Base-by-base conservation (phyloP, 2,888 invertebrate species). In the Zaprionus bogoriensis region DNA sequence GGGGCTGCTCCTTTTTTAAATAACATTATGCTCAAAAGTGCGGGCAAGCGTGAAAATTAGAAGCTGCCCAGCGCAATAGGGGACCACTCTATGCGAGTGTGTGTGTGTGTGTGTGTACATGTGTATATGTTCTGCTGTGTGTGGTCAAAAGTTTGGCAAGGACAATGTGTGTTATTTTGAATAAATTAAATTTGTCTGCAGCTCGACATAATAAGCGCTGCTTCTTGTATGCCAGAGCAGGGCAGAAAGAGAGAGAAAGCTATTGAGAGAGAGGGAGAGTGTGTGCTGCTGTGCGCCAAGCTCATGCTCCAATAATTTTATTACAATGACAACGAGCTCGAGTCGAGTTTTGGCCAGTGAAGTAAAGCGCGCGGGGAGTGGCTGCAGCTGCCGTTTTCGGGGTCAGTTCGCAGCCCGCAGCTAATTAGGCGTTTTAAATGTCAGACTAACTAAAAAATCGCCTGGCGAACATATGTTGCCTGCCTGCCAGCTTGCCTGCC, bases 351-450 rank as follows among this genome's bases (percentile, higher is more conserved):
- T n/a, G n/a, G n/a, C n/a, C n/a, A n/a, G n/a, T n/a, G n/a, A n/a
- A n/a, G n/a, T n/a, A n/a, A n/a, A n/a, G n/a, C n/a, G n/a, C n/a
- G n/a, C n/a, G n/a, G n/a, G n/a, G n/a, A n/a, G n/a, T n/a, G n/a
- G n/a, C 54, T 9, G 47, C 41, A 60, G 27, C 12, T 22, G 32
- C 38, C n/a, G n/a, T 50, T 36, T 36, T 36, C 17, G 50, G 53
- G 50, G 53, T 50, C 25, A 51, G 44, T 36, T n/a, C 9, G 19
- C n/a, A 32, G 30, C 50, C 51, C 51, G 62, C 75, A 63, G 77
- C 80, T 86, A 83, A 80, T 80, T 80, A 80, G 79, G 73, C 83
- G 79, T 85, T 79, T 85, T 79, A 69, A 78, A 83, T 86, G 86
- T 79, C 86, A 76, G 32, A 36, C 32, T n/a, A 45, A 41, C 23